A percentile compares a stretch with the other conserved stretches of the same genome.
phyloP scores from a whole-genome alignment of 2,113 vertebrate species.

The Aramus guarauna region DNA sequence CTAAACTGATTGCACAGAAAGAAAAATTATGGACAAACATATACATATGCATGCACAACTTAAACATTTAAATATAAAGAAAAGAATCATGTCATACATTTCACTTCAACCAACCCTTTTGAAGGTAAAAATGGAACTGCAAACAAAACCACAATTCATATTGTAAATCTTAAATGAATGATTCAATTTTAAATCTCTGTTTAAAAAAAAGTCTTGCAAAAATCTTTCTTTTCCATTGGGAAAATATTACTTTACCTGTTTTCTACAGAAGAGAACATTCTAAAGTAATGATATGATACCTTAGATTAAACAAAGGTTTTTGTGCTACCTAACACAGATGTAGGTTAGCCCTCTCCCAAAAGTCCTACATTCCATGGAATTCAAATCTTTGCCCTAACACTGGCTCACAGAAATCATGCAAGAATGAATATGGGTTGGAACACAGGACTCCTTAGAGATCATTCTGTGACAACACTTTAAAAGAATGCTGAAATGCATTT shows the following conservation, averaged over 20 bases:
- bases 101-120: background rate
- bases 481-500: background rate
- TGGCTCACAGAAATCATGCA: background rate
- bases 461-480: background rate
- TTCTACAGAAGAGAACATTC: background rate
- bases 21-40: background rate
- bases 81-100: background rate
- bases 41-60: background rate
- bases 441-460: background rate
- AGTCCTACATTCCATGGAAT: background rate
- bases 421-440: background rate
- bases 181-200: background rate
- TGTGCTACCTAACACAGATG: background rate
- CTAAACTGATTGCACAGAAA: background rate
- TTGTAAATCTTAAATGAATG: background rate
- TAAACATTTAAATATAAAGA: background rate
- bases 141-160: background rate
- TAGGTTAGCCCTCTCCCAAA: background rate
- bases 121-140: background rate
- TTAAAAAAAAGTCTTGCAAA: background rate
- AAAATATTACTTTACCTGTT: background rate
- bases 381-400: background rate
- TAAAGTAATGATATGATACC: background rate
- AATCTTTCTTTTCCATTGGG: background rate
- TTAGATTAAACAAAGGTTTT: background rate